A percentile compares a stretch with the other conserved stretches of the same genome.
Conservation (phyloP, 2,797 vertebrate species). For the Tympanoctomys barrerae region DNA sequence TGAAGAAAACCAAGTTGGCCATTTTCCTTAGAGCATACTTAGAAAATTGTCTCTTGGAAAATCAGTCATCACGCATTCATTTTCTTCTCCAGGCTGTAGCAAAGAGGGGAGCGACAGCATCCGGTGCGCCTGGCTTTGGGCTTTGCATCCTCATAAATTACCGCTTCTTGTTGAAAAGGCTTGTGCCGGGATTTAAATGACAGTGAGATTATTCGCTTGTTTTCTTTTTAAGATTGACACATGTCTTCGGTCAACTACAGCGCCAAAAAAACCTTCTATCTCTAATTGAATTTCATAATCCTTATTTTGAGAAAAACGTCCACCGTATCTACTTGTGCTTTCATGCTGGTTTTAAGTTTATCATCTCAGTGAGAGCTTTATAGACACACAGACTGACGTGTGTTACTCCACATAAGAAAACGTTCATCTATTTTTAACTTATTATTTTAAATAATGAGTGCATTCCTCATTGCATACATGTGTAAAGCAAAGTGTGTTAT, state of each 20-base stretch:
- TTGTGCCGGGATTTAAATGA: slow-evolving; percentile 31
- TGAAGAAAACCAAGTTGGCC: slow-evolving; percentile 1
- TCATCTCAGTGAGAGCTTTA: slow-evolving; percentile 3
- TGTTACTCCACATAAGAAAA: neutral
- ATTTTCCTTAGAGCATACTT: slow-evolving; percentile 30
- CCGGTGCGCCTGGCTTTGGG: neutral
- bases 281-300: slow-evolving; percentile 73
- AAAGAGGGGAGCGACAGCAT: neutral
- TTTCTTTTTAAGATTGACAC: slow-evolving; percentile 12
- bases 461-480: slow-evolving; percentile 3
- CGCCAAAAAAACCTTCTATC: neutral
- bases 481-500: neutral
- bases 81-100: neutral
- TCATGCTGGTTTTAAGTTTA: slow-evolving; percentile 28
- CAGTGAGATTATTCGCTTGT: neutral
- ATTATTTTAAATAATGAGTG: neutral
- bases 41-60: slow-evolving; percentile 53
- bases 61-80: slow-evolving; percentile 69
- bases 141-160: slow-evolving; percentile 60
- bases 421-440: neutral
- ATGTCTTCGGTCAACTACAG: slow-evolving; percentile 23
- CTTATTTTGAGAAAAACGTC: slow-evolving; percentile 77
- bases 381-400: neutral
- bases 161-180: neutral
- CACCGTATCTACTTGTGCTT: slow-evolving; percentile 66